phyloP scores from a whole-genome alignment of 2,113 vertebrate species.

The Prinia subflava region DNA sequence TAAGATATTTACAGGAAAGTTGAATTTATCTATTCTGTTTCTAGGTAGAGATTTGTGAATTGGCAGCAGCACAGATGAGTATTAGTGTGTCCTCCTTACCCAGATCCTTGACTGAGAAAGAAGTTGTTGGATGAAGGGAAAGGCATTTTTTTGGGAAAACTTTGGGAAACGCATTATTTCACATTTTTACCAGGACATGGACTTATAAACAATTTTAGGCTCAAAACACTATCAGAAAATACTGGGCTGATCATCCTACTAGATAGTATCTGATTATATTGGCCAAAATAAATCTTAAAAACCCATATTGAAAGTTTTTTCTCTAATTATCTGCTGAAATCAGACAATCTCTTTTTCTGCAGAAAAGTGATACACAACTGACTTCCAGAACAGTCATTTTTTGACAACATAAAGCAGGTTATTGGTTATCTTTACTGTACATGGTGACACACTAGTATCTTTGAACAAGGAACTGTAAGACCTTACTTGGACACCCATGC shows the following conservation, averaged over 20 bases:
- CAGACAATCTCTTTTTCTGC: neutral
- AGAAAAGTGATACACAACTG: neutral
- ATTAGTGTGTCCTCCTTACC: neutral
- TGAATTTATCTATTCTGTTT: neutral
- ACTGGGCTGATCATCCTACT: neutral
- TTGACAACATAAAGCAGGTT: neutral
- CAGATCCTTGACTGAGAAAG: neutral
- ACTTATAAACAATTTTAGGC: neutral
- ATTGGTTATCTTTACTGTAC: neutral
- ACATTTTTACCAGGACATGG: neutral
- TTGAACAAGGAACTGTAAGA: neutral
- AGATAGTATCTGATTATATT: neutral
- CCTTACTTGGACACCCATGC: neutral
- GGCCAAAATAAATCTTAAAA: neutral
- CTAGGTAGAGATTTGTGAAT: neutral
- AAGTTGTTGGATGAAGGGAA: neutral
- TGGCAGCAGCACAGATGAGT: neutral
- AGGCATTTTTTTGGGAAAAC: neutral
- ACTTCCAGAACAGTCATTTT: neutral
- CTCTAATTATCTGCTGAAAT: neutral
- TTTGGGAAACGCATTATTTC: neutral
- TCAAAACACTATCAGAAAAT: neutral
- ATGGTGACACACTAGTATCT: neutral
- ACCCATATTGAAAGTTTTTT: neutral
- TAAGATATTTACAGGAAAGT: neutral